phyloP scores from a whole-genome alignment of 2,113 vertebrate genomes.

The Daphoenositta chrysoptera region DNA sequence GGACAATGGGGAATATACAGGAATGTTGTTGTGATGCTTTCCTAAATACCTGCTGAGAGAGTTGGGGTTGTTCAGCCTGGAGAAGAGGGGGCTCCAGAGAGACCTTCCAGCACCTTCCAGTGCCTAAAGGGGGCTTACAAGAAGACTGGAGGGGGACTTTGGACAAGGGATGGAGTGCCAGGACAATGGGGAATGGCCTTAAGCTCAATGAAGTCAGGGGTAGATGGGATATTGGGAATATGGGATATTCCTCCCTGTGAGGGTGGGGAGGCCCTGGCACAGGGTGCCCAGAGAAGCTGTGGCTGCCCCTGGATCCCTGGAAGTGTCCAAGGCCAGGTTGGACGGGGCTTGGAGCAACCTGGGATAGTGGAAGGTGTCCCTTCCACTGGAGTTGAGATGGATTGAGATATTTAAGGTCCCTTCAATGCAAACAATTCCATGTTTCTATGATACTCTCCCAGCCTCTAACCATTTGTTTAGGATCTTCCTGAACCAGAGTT shows the following conservation, averaged over 20 bases:
- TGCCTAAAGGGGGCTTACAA: accelerated
- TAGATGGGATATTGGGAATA: background rate
- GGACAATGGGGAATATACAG: background rate
- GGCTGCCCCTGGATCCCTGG: background rate
- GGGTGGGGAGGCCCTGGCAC: accelerated
- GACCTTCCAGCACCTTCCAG: background rate
- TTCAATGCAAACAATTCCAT: background rate
- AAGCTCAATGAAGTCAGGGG: background rate
- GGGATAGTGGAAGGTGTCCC: accelerated
- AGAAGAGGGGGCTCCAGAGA: background rate
- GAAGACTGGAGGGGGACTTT: background rate
- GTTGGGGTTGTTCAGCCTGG: background rate
- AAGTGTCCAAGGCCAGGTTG: background rate
- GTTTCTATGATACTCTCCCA: background rate
- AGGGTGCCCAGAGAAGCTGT: background rate
- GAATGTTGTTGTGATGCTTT: background rate
- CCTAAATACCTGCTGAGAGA: background rate
- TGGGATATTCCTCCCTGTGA: accelerated
- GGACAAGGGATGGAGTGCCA: background rate
- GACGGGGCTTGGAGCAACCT: accelerated
- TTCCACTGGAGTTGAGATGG: background rate
- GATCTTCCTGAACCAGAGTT: background rate
- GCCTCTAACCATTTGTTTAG: background rate
- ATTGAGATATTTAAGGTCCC: background rate
- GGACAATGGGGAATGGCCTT: background rate